Base-by-base conservation (phyloP, 2,797 vertebrate genomes). In the Sarcoramphus papa region DNA sequence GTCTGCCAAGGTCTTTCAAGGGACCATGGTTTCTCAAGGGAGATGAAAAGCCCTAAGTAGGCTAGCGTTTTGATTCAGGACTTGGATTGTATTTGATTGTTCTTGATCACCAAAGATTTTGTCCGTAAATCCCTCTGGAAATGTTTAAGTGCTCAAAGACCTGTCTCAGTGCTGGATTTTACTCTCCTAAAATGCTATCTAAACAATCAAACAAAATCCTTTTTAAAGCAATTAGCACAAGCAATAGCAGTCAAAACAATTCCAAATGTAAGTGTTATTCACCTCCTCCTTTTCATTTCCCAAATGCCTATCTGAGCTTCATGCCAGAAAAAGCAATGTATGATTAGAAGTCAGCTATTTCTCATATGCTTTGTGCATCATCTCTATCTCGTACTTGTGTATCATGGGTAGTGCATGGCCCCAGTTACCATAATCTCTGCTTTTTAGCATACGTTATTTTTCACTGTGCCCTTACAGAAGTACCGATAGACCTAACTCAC, bases 1-100 rank as follows among this genome's bases (percentile, higher is more conserved):
- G 92, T 87, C 95, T 97, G 97, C 97, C 96, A 97, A 94, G 96
- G 87, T 69, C 89, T 94, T 95, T 91, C 78, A 92, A 82, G 94
- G 68, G 93, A 83, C 92, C 20, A 1, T 19, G 87, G 33, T 94
- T 97, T 96, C 97, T 94, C 92, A 92, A 95, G 78, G 72, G 77
- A 90, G 70, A 92, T 94, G 95, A 90, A 95, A 95, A 96, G 96
- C 47, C 31, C 56, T 94, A 96, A 89, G 91, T 95, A 95, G 95
- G 96, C 82, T 41, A 94, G 69, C 0, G 3, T 47, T 91, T 73
- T 92, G 87, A 94, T 85, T 75, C 84, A 95, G 87, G 54, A 12
- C 90, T 85, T 76, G 91, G 75, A 81, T 87, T 68, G 89, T 50
- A 19, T 62, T 87, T 63, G 74, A 91, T 80, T 85, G 92, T 85